A percentile compares a stretch with the other conserved stretches of the same genome.
Evolutionary conservation across 2,888 invertebrate species (phyloP).

Genomic region (Spisula subtruncata): DNA sequence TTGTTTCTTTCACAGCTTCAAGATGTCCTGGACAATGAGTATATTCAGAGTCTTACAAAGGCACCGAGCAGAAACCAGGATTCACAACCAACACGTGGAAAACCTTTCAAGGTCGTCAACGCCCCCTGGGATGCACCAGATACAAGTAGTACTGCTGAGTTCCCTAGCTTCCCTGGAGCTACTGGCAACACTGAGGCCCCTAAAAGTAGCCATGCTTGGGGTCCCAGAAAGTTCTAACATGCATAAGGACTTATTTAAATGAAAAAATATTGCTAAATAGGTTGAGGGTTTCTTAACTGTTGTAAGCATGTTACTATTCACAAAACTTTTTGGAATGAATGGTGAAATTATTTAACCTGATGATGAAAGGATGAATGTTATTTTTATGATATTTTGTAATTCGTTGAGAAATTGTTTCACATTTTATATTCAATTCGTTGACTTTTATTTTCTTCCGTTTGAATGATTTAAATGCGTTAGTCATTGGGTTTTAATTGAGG

Average conservation of each 20-base stretch:
- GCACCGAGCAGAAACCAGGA: slow-evolving; percentile 82
- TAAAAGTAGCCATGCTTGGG: slow-evolving; percentile 80
- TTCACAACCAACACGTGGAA: slow-evolving; percentile 26
- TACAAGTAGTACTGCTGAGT: slow-evolving; percentile 87
- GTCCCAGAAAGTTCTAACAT: slow-evolving; percentile 68
- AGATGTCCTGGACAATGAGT: slow-evolving; percentile 87
- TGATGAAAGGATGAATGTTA: neutral
- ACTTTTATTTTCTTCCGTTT: neutral
- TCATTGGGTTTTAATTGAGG: neutral
- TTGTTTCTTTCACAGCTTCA: slow-evolving; percentile 85
- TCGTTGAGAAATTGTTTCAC: neutral
- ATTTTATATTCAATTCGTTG: slow-evolving; percentile 8
- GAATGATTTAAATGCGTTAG: neutral
- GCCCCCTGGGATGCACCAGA: slow-evolving; percentile 88
- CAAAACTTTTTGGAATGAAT: neutral
- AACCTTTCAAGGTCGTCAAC: slow-evolving; percentile 85
- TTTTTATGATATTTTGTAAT: neutral
- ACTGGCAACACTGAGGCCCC: slow-evolving; percentile 77
- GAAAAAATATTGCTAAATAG: neutral
- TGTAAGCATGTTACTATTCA: neutral
- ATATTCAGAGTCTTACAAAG: slow-evolving; percentile 83
- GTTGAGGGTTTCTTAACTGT: neutral
- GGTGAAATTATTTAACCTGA: neutral
- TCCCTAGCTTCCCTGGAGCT: slow-evolving; percentile 82
- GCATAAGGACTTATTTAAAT: neutral